Base-by-base conservation (phyloP, 2,113 vertebrate genomes). In the Chauna torquata region DNA sequence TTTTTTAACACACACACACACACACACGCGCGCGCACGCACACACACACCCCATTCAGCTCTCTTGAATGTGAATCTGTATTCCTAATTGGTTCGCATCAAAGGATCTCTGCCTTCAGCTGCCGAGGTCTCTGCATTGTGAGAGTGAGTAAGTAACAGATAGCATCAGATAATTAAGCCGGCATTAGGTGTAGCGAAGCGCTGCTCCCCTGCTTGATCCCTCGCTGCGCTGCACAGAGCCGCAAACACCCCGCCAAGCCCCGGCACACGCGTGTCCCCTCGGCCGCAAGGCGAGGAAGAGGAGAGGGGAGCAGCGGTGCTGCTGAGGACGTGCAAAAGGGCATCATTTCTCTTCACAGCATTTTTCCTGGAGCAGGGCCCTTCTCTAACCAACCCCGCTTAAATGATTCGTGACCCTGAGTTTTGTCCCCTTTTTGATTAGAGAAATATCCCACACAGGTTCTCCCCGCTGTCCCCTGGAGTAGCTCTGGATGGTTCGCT, bases 11-110 rank as follows among this genome's bases (percentile, higher is more conserved):
- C 42, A 49, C 76, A 32, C 62, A 64, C 47, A 94, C 94, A 88
- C n/a, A n/a, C n/a, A n/a, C n/a, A n/a, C n/a, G n/a, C n/a, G n/a
- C n/a, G n/a, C n/a, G n/a, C 13, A 15, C 17, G 17, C 13, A 2
- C 42, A 45, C 75, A 32, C 62, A 59, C 45, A 94, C 93, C 86
- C 87, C 42, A 49, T 36, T 93, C 82, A 13, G 76, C 82, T 74
- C 88, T 75, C 86, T 42, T 16, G 79, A 89, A 68, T 8, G 58
- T 42, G 86, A 82, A 38, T 76, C 93, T 78, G 55, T 93, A 18
- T 92, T 89, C 82, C 91, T 98, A 97, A 97, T 97, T 98, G 97
- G 82, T 88, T 92, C 4, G 61, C 95, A 96, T 96, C 97, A 98
- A 97, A 96, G 97, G 87, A 75, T 92, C 93, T 82, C 78, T 95